A percentile compares a stretch with the other conserved stretches of the same genome.
Evolutionary conservation across 2,113 vertebrate genomes (phyloP).

Genomic region (Drymodes brunneopygia): DNA sequence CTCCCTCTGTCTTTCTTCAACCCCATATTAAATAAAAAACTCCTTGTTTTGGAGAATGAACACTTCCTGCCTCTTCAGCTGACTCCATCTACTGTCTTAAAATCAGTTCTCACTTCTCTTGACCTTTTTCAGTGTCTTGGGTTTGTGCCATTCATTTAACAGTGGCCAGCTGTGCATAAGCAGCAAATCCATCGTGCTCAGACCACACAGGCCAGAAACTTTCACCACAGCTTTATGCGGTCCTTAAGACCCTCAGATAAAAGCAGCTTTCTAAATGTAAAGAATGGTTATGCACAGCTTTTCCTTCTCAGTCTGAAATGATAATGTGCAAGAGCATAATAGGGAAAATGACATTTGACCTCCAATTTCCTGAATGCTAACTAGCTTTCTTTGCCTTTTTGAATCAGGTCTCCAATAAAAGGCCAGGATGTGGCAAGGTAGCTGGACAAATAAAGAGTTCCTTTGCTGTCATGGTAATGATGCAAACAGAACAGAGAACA

Average conservation of each 20-base stretch:
- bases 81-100: neutral
- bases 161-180: neutral
- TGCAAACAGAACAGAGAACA: conserved; percentile 72
- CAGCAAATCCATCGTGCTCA: neutral
- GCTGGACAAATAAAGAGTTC: conserved; percentile 77
- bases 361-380: neutral
- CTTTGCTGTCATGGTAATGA: conserved; percentile 81
- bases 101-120: neutral
- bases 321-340: neutral
- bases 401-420: conserved; percentile 72
- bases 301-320: neutral
- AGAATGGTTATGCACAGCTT: neutral
- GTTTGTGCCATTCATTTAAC: neutral
- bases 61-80: neutral
- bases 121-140: neutral
- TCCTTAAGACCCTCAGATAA: neutral
- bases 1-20: neutral
- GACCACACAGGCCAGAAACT: neutral
- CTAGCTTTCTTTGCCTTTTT: conserved; percentile 65
- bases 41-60: neutral
- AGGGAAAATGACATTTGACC: neutral
- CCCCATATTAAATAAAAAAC: neutral
- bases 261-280: neutral
- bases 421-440: conserved; percentile 72
- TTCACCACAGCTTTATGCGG: neutral